Evolutionary conservation across 2,113 vertebrate genomes (phyloP).

Genomic region (Tympanuchus pallidicinctus): DNA sequence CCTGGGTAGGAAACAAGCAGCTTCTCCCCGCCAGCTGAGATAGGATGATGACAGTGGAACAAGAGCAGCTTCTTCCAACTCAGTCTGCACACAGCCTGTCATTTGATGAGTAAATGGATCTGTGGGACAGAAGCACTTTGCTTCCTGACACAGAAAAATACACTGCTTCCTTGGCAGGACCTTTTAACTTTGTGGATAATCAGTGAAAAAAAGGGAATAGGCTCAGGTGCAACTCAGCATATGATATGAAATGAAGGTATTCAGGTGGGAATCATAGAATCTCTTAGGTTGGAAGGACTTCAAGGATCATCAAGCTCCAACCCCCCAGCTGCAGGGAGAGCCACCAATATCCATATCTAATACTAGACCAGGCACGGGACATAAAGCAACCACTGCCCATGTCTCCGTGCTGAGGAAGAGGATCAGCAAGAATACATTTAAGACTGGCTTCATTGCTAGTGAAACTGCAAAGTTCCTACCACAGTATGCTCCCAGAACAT

Average conservation of each 20-base stretch:
- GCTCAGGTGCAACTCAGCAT: not conserved
- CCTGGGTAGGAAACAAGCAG: not conserved
- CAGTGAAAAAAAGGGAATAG: not conserved
- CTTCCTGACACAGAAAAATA: not conserved
- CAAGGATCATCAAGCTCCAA: no score
- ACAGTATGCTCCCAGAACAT: fast-evolving
- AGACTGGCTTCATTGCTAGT: not conserved
- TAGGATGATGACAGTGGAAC: not conserved
- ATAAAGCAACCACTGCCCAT: not conserved
- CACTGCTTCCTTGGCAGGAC: not conserved
- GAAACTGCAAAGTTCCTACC: not conserved
- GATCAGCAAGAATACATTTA: not conserved
- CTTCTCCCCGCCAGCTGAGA: not conserved
- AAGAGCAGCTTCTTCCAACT: not conserved
- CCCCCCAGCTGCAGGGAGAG: no score
- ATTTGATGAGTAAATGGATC: not conserved
- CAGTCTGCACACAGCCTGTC: not conserved
- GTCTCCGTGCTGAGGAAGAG: not conserved
- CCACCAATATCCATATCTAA: no score
- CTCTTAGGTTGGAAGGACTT: no score
- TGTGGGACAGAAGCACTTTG: not conserved
- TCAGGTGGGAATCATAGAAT: not conserved
- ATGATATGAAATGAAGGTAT: not conserved
- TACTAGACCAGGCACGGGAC: not conserved
- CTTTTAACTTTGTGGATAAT: not conserved